phyloP scores from a whole-genome alignment of 2,797 vertebrate species.

The Betta splendens region DNA sequence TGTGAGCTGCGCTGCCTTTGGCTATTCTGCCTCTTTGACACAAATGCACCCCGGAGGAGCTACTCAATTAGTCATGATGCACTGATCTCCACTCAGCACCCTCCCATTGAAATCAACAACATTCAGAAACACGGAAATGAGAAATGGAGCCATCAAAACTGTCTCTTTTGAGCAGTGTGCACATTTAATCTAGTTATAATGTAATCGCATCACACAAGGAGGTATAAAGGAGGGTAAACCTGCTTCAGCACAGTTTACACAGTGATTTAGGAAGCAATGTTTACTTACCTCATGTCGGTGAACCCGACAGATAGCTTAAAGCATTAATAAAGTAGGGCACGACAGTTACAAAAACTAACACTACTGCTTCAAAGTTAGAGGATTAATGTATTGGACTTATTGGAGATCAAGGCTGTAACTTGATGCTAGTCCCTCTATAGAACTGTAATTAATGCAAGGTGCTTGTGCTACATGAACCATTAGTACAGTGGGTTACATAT shows the following conservation, averaged over 20 bases:
- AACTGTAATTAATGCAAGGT: background rate
- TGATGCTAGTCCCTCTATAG: no score
- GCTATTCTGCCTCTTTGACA: constrained; percentile 44
- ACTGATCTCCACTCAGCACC: constrained; percentile 34
- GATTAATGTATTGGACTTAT: background rate
- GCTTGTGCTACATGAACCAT: no score
- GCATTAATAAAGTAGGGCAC: background rate
- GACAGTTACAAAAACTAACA: background rate
- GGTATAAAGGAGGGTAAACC: background rate
- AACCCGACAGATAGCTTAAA: background rate
- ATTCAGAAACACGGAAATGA: constrained; percentile 18
- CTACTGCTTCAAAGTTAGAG: background rate
- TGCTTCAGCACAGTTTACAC: background rate
- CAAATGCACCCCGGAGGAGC: constrained; percentile 44
- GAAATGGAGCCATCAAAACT: constrained; percentile 1
- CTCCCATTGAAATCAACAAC: constrained; percentile 47
- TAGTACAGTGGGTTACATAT: no score
- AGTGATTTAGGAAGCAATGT: background rate
- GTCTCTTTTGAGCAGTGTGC: constrained; percentile 27
- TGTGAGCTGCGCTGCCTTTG: constrained; percentile 40
- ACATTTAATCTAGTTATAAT: constrained; percentile 42
- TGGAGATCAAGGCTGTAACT: background rate
- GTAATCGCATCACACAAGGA: constrained; percentile 31
- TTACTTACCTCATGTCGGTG: background rate
- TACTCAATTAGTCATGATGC: constrained; percentile 63